A percentile compares a stretch with the other conserved stretches of the same genome.
phyloP scores from a whole-genome alignment of 2,113 vertebrate species.

The Sapayoa aenigma region DNA sequence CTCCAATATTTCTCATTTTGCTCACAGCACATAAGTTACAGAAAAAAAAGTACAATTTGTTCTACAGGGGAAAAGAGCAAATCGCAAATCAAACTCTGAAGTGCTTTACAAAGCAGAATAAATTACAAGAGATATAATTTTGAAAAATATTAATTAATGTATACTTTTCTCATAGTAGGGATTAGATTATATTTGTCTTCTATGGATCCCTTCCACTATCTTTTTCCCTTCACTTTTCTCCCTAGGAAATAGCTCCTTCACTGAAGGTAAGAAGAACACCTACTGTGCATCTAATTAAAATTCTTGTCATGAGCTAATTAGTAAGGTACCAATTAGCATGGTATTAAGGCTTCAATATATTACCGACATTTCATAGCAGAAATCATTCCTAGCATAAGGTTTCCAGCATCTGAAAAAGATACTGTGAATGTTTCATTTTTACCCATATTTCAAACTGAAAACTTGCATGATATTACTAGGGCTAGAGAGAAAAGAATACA shows the following conservation, averaged over 20 bases:
- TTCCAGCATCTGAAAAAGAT: slow-evolving; percentile 12
- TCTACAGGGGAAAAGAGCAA: not conserved
- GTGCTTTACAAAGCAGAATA: not conserved
- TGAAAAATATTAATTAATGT: not conserved
- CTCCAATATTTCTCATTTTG: not conserved
- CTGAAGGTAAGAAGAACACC: not conserved
- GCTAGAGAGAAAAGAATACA: not conserved
- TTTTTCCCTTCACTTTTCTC: not conserved
- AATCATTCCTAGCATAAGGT: not conserved
- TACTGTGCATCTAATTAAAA: slow-evolving; percentile 23
- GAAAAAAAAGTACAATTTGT: not conserved
- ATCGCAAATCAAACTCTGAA: not conserved
- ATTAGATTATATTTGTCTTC: not conserved
- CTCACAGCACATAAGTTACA: not conserved
- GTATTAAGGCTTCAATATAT: slow-evolving; percentile 10
- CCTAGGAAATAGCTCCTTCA: not conserved
- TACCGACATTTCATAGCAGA: slow-evolving; percentile 29
- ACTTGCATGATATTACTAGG: not conserved
- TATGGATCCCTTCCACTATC: not conserved
- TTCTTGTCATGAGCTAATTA: slow-evolving; percentile 51
- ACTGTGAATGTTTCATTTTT: not conserved
- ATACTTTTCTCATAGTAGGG: not conserved
- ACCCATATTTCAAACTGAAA: not conserved
- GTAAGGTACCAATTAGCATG: slow-evolving; percentile 32
- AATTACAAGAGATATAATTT: not conserved